Evolutionary conservation across 2,113 vertebrate species (phyloP).

Genomic region (Indri indri): DNA sequence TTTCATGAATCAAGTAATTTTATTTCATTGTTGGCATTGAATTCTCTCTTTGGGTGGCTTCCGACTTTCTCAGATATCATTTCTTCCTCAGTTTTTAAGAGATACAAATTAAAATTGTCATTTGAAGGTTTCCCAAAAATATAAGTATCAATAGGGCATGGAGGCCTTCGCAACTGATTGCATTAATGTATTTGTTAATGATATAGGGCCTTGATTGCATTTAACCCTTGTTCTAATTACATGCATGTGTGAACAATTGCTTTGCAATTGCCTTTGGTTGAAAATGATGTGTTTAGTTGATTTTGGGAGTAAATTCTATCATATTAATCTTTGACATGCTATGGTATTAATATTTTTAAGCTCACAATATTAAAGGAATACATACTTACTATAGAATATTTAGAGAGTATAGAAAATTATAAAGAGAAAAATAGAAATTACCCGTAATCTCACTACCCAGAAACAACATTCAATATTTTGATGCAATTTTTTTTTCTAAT

Average conservation of each 20-base stretch:
- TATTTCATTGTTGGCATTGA: neutral
- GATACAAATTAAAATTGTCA: slow-evolving; percentile 18
- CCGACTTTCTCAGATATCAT: neutral
- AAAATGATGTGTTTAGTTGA: neutral
- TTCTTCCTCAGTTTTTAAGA: slow-evolving; percentile 22
- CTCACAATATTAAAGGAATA: neutral
- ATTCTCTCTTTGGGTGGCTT: neutral
- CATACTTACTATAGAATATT: neutral
- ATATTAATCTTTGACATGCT: neutral
- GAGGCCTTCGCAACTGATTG: neutral
- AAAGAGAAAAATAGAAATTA: neutral
- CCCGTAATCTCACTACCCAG: neutral
- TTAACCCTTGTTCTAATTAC: neutral
- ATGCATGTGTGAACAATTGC: neutral
- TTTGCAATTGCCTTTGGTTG: neutral
- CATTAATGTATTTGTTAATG: neutral
- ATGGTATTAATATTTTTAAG: neutral
- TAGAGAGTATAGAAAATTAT: neutral
- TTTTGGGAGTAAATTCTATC: neutral
- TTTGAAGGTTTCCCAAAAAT: neutral
- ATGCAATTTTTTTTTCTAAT: neutral
- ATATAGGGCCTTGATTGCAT: neutral
- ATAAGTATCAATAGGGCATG: neutral
- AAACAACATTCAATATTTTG: neutral
- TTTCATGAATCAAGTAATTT: slow-evolving; percentile 40